A percentile compares a stretch with the other conserved stretches of the same genome.
These are phyloP conservation scores for Corynorhinus townsendii DNA, from an alignment of 2,113 vertebrate genomes.

Conservation along the genomic window DNA sequence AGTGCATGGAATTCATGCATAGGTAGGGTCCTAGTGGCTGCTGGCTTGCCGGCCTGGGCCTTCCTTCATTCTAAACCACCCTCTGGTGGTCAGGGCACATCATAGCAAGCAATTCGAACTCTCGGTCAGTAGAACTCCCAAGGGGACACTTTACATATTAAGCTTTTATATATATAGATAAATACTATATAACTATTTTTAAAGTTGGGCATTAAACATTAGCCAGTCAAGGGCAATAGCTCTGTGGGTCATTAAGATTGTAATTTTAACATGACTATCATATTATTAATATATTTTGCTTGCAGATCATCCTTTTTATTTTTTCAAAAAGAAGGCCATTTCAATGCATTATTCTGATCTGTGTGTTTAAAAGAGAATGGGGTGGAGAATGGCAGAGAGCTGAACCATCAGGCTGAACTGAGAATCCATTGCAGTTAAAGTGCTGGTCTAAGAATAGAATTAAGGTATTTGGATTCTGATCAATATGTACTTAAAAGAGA, in stretches of 20 bases:
- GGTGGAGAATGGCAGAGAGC: background rate
- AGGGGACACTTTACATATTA: no score
- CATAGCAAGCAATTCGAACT: no score
- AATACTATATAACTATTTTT: background rate
- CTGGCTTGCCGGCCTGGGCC: no score
- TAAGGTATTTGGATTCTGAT: conserved; percentile 41
- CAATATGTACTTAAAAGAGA: conserved; percentile 55
- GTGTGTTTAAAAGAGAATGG: background rate
- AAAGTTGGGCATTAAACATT: background rate
- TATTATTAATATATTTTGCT: conserved; percentile 10
- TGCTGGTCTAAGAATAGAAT: conserved; percentile 46
- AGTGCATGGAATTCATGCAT: no score
- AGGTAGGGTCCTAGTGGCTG: no score
- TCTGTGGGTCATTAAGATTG: background rate
- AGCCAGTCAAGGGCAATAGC: background rate
- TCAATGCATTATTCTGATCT: conserved; percentile 22
- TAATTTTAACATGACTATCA: background rate
- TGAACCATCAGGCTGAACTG: conserved; percentile 36
- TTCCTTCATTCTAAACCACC: background rate
- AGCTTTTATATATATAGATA: background rate
- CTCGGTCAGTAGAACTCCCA: no score
- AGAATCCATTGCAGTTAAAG: conserved; percentile 56
- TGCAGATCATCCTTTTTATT: background rate
- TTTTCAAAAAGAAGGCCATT: background rate
- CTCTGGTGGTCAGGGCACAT: no score